These are phyloP conservation scores for Meganola albula DNA, from an alignment of 2,888 invertebrate species.

Conservation along the genomic window DNA sequence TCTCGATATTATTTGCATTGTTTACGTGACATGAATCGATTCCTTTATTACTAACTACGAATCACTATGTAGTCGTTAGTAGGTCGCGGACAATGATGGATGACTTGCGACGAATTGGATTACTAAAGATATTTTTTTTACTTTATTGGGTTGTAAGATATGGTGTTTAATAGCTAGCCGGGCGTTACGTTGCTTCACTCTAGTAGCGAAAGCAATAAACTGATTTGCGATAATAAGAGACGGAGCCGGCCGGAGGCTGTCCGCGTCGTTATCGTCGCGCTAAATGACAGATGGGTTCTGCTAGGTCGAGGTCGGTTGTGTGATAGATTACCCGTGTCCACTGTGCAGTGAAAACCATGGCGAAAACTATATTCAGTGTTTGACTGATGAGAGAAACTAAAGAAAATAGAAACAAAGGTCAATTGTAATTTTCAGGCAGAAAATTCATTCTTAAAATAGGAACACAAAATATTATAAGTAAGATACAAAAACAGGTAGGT, in stretches of 20 bases:
- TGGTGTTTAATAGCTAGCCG: conserved; percentile 10
- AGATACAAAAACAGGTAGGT: too few relatives aligned
- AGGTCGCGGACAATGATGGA: conserved; percentile 38
- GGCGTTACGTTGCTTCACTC: conserved; percentile 3
- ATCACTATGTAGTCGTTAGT: conserved; percentile 37
- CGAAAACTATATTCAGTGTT: conserved; percentile 41
- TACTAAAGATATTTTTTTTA: conserved; percentile 18
- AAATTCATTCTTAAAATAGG: too few relatives aligned
- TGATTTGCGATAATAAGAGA: conserved; percentile 21
- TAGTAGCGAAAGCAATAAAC: conserved; percentile 6
- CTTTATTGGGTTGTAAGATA: conserved; percentile 13
- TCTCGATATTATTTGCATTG: conserved; percentile 44
- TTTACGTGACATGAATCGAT: conserved; percentile 43
- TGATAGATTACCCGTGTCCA: conserved; percentile 54
- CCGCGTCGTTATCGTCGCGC: conserved; percentile 11
- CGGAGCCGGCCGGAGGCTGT: conserved; percentile 19
- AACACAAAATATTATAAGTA: too few relatives aligned
- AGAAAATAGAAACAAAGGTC: too few relatives aligned
- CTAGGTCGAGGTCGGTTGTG: conserved; percentile 27
- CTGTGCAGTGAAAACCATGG: conserved; percentile 36
- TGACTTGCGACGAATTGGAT: conserved; percentile 32
- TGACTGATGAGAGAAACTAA: too few relatives aligned
- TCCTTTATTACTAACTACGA: conserved; percentile 36
- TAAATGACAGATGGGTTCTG: conserved; percentile 35
- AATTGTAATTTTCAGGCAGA: too few relatives aligned